Conservation (phyloP, 2,113 vertebrate genomes). For the Myrmecophaga tridactyla region DNA sequence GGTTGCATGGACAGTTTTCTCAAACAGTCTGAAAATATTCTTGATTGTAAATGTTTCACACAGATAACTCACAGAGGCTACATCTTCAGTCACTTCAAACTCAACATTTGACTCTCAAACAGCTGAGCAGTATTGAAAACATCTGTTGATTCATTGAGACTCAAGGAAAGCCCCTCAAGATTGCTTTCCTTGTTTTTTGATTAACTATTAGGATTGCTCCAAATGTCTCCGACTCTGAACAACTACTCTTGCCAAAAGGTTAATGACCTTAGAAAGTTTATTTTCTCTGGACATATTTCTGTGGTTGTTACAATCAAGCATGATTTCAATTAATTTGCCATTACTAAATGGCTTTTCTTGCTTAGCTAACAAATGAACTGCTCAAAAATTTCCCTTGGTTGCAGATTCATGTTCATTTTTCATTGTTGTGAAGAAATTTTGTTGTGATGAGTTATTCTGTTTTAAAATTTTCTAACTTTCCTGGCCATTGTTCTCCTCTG, state of each 20-base stretch:
- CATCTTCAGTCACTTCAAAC: background rate
- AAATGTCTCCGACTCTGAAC: background rate
- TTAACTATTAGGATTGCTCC: background rate
- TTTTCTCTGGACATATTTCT: background rate
- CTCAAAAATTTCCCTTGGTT: background rate
- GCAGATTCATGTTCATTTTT: background rate
- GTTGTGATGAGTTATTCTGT: background rate
- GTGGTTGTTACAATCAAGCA: background rate
- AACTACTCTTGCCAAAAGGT: background rate
- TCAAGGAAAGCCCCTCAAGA: background rate
- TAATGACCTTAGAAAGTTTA: background rate
- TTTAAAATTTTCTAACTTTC: background rate
- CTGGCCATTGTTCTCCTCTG: background rate
- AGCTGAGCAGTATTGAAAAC: background rate
- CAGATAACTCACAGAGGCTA: background rate
- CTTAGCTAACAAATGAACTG: background rate
- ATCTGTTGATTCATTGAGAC: background rate
- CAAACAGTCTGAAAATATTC: background rate
- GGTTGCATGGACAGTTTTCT: slow-evolving; percentile 21
- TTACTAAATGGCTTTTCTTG: background rate
- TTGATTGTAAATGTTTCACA: background rate
- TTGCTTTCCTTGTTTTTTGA: background rate
- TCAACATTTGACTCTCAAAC: background rate
- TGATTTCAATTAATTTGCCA: background rate
- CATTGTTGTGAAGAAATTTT: background rate